Base-by-base conservation (phyloP, 2,797 vertebrate species). In the Threskiornis aethiopicus region DNA sequence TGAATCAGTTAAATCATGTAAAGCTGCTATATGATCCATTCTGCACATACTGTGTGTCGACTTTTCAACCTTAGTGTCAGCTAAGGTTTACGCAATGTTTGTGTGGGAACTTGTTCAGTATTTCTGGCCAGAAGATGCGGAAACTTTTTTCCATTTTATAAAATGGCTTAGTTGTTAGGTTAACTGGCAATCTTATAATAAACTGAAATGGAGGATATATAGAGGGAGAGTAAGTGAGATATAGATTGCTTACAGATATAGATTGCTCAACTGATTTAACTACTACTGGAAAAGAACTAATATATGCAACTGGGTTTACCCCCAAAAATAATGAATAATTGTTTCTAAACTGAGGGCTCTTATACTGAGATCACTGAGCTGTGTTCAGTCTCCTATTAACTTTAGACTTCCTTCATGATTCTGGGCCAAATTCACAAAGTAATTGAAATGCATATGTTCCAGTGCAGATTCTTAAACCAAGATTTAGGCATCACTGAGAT, bases 1-100 rank as follows among this genome's bases (percentile, higher is more conserved):
- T 26, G 17, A 58, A 73, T n/a, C 21, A 61, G 18, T 61, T 84
- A 47, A 58, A 67, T 55, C 6, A 46, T 33, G 5, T 35, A 51
- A 80, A 93, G 24, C 10, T 79, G 9, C 19, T 64, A 3, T 25
- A 37, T 51, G n/a, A 52, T 65, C 44, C 17, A 57, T 80, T 83
- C 28, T 37, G 15, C 1, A 3, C 8, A 41, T 1, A 3, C 8
- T 21, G 4, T 26, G 13, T 47, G 26, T 71, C 5, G 6, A 26
- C 29, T 47, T 66, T 81, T 86, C 16, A 6, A 65, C 31, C 35
- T 51, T 7, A 73, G 9, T 69, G n/a, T 64, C 24, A 91, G 58
- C 47, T 82, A 71, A 82, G 11, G 17, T 82, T 96, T 87, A 22
- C 84, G 16, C 31, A 49, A 35, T 62, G 22, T 37, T 84, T 90